phyloP scores from a whole-genome alignment of 2,888 invertebrate genomes.

The Lithophane ornitopus region DNA sequence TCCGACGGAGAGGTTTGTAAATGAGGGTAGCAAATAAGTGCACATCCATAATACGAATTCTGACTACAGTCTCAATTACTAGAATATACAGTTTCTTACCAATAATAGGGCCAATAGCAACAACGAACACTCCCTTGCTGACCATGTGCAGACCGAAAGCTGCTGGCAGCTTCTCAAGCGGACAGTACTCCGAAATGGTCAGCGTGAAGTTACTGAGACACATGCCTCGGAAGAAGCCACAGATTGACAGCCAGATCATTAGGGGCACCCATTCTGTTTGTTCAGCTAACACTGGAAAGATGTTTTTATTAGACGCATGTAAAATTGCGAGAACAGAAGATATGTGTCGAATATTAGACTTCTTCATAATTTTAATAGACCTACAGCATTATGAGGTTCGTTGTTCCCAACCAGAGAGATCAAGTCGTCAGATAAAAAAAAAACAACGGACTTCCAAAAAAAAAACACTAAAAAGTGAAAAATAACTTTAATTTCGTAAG shows the following conservation, averaged over 20 bases:
- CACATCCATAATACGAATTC: too few relatives aligned
- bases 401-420: neutral
- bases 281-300: slow-evolving; percentile 92
- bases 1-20: too few relatives aligned
- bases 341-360: neutral
- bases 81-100: slow-evolving; percentile 82
- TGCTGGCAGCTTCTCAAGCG: slow-evolving; percentile 93
- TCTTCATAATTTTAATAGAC: neutral
- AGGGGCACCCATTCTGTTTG: slow-evolving; percentile 93
- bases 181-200: slow-evolving; percentile 94
- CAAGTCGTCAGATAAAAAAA: neutral
- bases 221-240: slow-evolving; percentile 95
- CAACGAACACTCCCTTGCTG: slow-evolving; percentile 93
- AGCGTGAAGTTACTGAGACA: slow-evolving; percentile 94
- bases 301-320: neutral
- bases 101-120: slow-evolving; percentile 93
- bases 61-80: too few relatives aligned
- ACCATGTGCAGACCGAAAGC: slow-evolving; percentile 95
- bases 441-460: too few relatives aligned
- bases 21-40: too few relatives aligned
- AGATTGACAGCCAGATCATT: slow-evolving; percentile 93
- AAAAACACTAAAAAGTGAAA: too few relatives aligned
- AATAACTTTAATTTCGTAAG: too few relatives aligned
- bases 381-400: neutral
- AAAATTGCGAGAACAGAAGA: neutral